These are phyloP conservation scores for Ascaphus truei DNA, from an alignment of 2,113 vertebrate species.

Conservation along the genomic window DNA sequence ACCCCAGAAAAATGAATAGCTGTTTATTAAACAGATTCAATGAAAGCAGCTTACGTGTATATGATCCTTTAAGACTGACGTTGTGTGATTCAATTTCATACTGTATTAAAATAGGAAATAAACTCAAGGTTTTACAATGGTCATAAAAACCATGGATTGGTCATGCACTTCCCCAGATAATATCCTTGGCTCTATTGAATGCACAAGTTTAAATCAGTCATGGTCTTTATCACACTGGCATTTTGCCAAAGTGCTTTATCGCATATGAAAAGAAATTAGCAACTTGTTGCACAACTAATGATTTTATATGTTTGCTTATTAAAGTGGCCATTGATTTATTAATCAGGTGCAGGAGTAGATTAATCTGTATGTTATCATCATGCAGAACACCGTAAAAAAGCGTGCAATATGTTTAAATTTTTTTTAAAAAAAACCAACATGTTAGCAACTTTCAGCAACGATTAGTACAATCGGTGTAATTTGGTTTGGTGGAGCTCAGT, in stretches of 20 bases:
- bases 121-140: constrained; percentile 16
- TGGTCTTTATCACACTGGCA: constrained; percentile 23
- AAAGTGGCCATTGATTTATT: constrained; percentile 3
- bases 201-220: constrained; percentile 29
- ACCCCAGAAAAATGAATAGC: not conserved
- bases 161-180: constrained; percentile 17
- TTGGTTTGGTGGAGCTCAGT: too few relatives aligned
- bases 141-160: constrained; percentile 25
- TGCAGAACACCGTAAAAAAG: too few relatives aligned
- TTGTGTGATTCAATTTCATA: constrained; percentile 30
- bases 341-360: not conserved
- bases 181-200: constrained; percentile 13
- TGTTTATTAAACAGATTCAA: constrained; percentile 16
- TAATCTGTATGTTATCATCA: not conserved
- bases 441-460: too few relatives aligned
- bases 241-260: constrained; percentile 9
- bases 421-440: too few relatives aligned
- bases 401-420: too few relatives aligned
- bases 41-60: constrained; percentile 24
- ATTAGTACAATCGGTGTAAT: too few relatives aligned
- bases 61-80: constrained; percentile 10
- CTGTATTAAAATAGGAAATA: constrained; percentile 33
- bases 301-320: not conserved
- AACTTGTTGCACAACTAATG: not conserved
- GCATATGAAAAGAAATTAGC: constrained; percentile 7